Evolutionary conservation across 2,888 invertebrate genomes (phyloP), one percentile per base, ranked within the genome.

Genomic region (Hydroisotoma schaefferi): DNA sequence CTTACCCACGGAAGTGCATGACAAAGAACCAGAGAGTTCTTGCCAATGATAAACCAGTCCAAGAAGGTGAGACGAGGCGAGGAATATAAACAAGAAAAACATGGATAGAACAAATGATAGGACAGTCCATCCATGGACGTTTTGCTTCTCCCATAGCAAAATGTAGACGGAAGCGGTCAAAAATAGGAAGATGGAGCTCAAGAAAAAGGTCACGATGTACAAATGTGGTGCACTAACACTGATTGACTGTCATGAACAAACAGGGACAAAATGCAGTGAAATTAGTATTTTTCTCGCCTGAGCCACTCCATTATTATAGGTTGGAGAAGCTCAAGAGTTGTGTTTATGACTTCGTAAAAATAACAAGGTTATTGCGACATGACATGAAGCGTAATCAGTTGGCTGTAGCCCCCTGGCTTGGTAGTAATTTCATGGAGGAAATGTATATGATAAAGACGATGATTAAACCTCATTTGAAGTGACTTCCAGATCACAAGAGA

Each of bases 71-170:
- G 62, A 52, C 4, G 44, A 29, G 2, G 60, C 22, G 2, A 67
- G 33, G 15, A 60, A 65, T 4, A 56, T 25, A 47, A 60, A 65
- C 27, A 64, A 53, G 25, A 67, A 61, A 23, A 67, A 65, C 57
- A 65, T 58, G 1, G 64, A 62, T 1, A 53, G 15, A 5, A 60
- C 64, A 26, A 65, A 60, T 1, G 64, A 62, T 2, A 65, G 20
- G n/a, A 67, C 55, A 2, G 67, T 65, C 65, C 67, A 65, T 6
- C 69, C 67, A 40, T 67, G 69, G 52, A 67, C 60, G 47, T 69
- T 69, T 29, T 69, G 67, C 20, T 60, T 67, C 20, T 65, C 65
- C 65, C 65, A 67, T 2, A 67, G 53, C 8, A 59, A 40, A 8
- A 63, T 25, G 49, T 69, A 65, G 2, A 67, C 62, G 20, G 55